Evolutionary conservation across 1,140 invertebrate genomes (phyloP), one percentile per base, ranked within the genome.

Genomic region (Drosophila azteca): DNA sequence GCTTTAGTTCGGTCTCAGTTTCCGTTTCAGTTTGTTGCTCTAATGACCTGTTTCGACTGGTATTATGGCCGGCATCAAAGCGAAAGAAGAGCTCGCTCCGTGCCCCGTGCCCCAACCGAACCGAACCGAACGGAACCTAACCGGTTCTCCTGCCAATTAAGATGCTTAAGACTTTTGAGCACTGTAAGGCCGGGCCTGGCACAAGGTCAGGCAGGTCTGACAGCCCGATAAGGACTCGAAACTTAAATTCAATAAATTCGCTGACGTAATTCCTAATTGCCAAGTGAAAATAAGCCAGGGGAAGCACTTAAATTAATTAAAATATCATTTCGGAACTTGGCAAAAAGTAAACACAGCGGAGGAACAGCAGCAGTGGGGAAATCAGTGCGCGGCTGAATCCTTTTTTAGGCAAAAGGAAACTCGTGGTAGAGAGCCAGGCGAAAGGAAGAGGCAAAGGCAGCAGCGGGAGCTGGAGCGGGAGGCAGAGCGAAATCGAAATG

Each of bases 261-360:
- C 74, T 82, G 82, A 82, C 83, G 79, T 54, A 88, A 82, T 52
- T 49, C 50, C 55, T 72, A 82, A 88, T 88, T 78, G 82, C 44
- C 52, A 62, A 65, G 74, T 61, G 78, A 50, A 82, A 87, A 82
- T 78, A 82, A 87, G 72, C 78, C 65, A 65, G 71, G 78, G 57
- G 61, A 85, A 85, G 82, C 83, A 88, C 79, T 85, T 85, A 68
- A 85, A 85, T 85, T 85, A 85, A 85, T 85, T 85, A 85, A 85
- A 84, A 84, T 77, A 57, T 51, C 41, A 61, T 59, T 61, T 54
- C 48, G 68, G 64, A 71, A 82, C 43, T 75, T 74, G 53, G 53
- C 49, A 67, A 66, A 80, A 67, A 54, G 72, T 53, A 76, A 69
- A 57, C 63, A 67, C 54, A 51, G 35, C 35, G 11, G 3, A 11